Percentiles rank a stretch among this genome's conserved stretches.
These are phyloP conservation scores for Drosophila albomicans DNA, from an alignment of 1,140 invertebrate species.

Conservation along the genomic window DNA sequence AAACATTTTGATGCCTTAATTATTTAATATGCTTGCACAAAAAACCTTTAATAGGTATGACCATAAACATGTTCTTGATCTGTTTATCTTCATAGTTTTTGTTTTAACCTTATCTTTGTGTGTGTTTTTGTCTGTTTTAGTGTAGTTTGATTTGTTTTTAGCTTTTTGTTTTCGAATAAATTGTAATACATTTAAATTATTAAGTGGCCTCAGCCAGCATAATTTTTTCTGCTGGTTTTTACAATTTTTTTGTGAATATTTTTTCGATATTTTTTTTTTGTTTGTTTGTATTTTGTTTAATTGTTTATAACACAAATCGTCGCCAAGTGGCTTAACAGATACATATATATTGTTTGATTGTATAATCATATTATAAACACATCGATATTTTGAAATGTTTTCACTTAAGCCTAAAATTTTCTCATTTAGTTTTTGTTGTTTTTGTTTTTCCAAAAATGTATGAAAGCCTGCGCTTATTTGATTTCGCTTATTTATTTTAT, in stretches of 20 bases:
- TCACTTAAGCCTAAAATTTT: constrained; percentile 42
- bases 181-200: constrained; percentile 57
- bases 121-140: constrained; percentile 26
- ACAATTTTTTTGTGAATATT: constrained; percentile 61
- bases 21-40: constrained; percentile 63
- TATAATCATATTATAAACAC: constrained; percentile 59
- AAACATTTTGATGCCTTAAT: constrained; percentile 47
- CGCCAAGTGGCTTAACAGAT: constrained; percentile 70
- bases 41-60: constrained; percentile 82
- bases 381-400: constrained; percentile 69
- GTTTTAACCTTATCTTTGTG: constrained; percentile 33
- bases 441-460: constrained; percentile 75
- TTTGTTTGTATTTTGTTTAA: constrained; percentile 29
- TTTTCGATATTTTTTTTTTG: constrained; percentile 45
- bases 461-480: constrained; percentile 73
- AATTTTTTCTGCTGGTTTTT: constrained; percentile 79
- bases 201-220: constrained; percentile 79
- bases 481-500: constrained; percentile 45
- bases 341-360: constrained; percentile 32
- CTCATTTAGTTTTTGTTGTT: constrained; percentile 30
- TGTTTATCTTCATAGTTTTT: constrained; percentile 45
- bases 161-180: constrained; percentile 32
- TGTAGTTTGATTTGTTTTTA: constrained; percentile 22
- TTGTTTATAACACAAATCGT: constrained; percentile 66
- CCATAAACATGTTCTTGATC: constrained; percentile 53